Conservation (phyloP, 1,140 invertebrate genomes). For the Drosophila seguyi region DNA sequence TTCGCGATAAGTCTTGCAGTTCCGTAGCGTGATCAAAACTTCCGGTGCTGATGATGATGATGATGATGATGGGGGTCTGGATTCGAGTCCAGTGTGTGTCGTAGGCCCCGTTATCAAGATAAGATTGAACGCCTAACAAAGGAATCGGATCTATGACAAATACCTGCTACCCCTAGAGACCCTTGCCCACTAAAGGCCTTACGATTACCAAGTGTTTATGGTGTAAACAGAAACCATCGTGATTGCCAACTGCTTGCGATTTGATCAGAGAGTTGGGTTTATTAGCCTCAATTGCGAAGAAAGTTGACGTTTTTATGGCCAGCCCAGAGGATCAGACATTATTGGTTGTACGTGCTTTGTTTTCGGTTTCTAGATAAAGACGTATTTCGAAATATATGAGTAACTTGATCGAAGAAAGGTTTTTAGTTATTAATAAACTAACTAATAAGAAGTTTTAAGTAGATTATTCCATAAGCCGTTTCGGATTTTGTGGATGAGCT, state of each 20-base stretch:
- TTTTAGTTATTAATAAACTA: no score
- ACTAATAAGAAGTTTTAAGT: no score
- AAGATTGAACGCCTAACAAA: slow-evolving; percentile 64
- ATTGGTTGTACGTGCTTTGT: slow-evolving; percentile 7
- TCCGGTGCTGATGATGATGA: slow-evolving; percentile 60
- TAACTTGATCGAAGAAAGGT: background rate
- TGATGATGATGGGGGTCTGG: slow-evolving; percentile 15
- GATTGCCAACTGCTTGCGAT: slow-evolving; percentile 9
- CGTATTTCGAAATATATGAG: background rate
- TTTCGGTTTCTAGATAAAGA: slow-evolving; percentile 3
- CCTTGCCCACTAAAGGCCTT: background rate
- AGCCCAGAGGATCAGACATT: background rate
- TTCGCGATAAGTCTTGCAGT: slow-evolving; percentile 54
- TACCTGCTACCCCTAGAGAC: slow-evolving; percentile 2
- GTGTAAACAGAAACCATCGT: slow-evolving; percentile 29
- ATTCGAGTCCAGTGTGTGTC: slow-evolving; percentile 60
- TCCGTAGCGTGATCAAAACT: slow-evolving; percentile 59
- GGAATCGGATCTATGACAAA: slow-evolving; percentile 43
- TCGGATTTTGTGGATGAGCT: background rate
- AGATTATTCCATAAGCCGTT: background rate
- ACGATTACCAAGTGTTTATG: slow-evolving; percentile 36
- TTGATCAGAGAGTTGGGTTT: slow-evolving; percentile 1
- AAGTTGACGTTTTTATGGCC: slow-evolving; percentile 6
- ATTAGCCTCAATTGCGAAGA: slow-evolving; percentile 12
- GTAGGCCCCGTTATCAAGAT: slow-evolving; percentile 62